phyloP scores from a whole-genome alignment of 2,888 invertebrate species.

The Idaea dimidiata region DNA sequence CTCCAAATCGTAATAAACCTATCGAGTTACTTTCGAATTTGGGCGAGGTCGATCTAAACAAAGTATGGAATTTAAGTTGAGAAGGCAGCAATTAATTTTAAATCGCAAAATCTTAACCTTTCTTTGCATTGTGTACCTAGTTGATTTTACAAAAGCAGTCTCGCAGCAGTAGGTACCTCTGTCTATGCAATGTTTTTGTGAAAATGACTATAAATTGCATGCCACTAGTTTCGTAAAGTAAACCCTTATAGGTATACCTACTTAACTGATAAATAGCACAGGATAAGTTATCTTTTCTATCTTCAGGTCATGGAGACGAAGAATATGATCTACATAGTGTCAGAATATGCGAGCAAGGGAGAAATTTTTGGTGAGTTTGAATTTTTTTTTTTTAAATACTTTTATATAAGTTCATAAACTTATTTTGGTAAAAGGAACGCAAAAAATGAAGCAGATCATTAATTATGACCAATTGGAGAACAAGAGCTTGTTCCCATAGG shows the following conservation, averaged over 20 bases:
- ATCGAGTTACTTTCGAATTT: too few relatives aligned
- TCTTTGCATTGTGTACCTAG: too few relatives aligned
- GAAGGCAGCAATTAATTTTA: too few relatives aligned
- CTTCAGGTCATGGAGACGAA: slow-evolving; percentile 98
- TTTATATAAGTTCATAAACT: neutral
- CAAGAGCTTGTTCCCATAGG: neutral
- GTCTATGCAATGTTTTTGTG: too few relatives aligned
- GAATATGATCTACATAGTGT: slow-evolving; percentile 98
- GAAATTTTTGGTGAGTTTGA: slow-evolving; percentile 95
- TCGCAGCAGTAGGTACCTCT: too few relatives aligned
- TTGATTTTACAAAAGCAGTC: too few relatives aligned
- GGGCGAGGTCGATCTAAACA: too few relatives aligned
- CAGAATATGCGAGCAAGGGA: slow-evolving; percentile 98
- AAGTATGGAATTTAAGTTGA: too few relatives aligned
- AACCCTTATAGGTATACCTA: neutral
- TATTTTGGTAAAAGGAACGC: neutral
- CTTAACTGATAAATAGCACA: neutral
- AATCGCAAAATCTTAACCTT: too few relatives aligned
- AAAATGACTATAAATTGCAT: too few relatives aligned
- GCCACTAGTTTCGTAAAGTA: too few relatives aligned
- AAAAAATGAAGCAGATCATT: neutral
- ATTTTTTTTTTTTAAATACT: slow-evolving; percentile 20
- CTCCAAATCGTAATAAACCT: too few relatives aligned
- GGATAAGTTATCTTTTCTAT: slow-evolving; percentile 35
- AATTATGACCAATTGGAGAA: neutral